Base-by-base conservation (phyloP, 2,113 vertebrate species). In the Perca schrenkii region DNA sequence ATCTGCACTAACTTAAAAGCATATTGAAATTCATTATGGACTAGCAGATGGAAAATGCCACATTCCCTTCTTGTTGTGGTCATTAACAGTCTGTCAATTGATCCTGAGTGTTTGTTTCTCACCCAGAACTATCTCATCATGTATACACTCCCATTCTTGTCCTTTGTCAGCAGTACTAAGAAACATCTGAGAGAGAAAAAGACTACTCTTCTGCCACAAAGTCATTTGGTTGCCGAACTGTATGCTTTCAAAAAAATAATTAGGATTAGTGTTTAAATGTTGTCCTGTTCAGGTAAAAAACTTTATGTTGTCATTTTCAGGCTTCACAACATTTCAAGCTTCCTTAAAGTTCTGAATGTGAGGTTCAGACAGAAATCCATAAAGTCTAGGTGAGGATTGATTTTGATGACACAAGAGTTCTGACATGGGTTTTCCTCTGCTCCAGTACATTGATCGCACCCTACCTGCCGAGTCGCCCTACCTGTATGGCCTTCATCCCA, bases 401-500 rank as follows among this genome's bases (percentile, higher is more conserved):
- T 43, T 40, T 2, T 15, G 43, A 61, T 78, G 31, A 65, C 40
- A 60, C 13, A 6, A 66, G n/a, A 15, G 40, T 43, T 40, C n/a
- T 86, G 21, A 83, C 17, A 19, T 65, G 12, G 2, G 13, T 58
- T 43, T 77, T 74, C 7, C 82, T 62, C 31, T 16, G 21, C 84
- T 86, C 3, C 92, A 99, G 98, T 99, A 98, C 88, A 95, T 99
- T 0, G 97, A 99, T 0, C 93, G 96, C 0, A 56, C 81, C 12
- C 87, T 99, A 25, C 98, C 98, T 5, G 68, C 96, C 0, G 98
- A 99, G 88, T 99, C 98, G 0, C 98, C 98, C 0, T 93, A 98
- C 68, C 96, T 99, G 10, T 99, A 99, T 0, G 97, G 98, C 36
- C 97, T 99, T 46, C 98, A 99, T 66, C 97, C 98, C 40, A 99